Evolutionary conservation across 2,888 invertebrate species (phyloP).

Genomic region (Drosophila mettleri): DNA sequence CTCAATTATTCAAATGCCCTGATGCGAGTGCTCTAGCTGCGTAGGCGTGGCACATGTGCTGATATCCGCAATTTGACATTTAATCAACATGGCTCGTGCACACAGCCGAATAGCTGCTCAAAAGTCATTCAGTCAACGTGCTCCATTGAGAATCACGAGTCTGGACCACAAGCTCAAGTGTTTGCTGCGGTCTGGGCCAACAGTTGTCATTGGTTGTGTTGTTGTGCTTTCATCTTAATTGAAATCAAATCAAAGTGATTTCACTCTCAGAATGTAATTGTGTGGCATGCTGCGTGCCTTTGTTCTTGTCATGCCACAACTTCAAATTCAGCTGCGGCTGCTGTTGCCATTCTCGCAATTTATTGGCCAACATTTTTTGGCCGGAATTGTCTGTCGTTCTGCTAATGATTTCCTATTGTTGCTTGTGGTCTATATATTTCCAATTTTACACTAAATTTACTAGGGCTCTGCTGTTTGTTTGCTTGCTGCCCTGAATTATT

Average conservation of each 20-base stretch:
- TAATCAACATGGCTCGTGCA: slow-evolving; percentile 58
- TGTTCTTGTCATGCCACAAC: slow-evolving; percentile 30
- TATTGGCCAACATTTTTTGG: slow-evolving; percentile 36
- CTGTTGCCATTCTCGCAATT: slow-evolving; percentile 33
- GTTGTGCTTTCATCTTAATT: slow-evolving; percentile 72
- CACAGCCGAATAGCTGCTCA: slow-evolving; percentile 11
- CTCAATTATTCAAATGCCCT: slow-evolving; percentile 75
- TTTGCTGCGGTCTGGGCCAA: slow-evolving; percentile 46
- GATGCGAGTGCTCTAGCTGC: slow-evolving; percentile 23
- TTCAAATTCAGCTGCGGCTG: slow-evolving; percentile 12
- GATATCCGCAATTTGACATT: slow-evolving; percentile 74
- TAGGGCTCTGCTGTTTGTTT: slow-evolving; percentile 17
- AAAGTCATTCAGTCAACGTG: slow-evolving; percentile 28
- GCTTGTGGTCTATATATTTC: slow-evolving; percentile 30
- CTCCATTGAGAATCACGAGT: slow-evolving; percentile 13
- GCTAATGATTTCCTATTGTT: slow-evolving; percentile 74
- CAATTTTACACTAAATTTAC: slow-evolving; percentile 72
- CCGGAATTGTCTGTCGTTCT: slow-evolving; percentile 26
- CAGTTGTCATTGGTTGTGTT: slow-evolving; percentile 41
- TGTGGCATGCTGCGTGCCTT: slow-evolving; percentile 60
- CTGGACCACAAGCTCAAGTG: slow-evolving; percentile 42
- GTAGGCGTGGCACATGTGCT: slow-evolving; percentile 52
- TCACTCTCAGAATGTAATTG: slow-evolving; percentile 70
- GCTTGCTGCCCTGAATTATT: slow-evolving; percentile 57
- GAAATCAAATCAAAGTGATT: slow-evolving; percentile 81